Evolutionary conservation across 2,113 vertebrate genomes (phyloP).

Genomic region (Hypanus sabinus): DNA sequence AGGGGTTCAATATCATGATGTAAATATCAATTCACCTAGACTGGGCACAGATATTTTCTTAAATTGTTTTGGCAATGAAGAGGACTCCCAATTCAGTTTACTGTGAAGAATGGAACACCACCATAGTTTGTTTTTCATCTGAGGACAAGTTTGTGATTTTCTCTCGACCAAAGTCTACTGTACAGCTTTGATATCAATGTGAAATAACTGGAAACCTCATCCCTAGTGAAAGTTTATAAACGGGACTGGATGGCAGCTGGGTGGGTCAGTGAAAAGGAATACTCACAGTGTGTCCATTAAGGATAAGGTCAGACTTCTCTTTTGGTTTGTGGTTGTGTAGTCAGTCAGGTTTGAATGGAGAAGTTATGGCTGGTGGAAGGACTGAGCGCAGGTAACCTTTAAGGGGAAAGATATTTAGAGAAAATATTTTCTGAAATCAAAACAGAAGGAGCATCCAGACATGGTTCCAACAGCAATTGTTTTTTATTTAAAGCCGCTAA

Average conservation of each 20-base stretch:
- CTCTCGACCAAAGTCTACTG: not conserved
- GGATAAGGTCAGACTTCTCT: not conserved
- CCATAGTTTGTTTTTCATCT: not conserved
- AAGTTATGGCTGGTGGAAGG: too few relatives aligned
- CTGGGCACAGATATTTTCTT: too few relatives aligned
- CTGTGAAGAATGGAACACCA: not conserved
- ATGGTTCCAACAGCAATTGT: conserved; percentile 23
- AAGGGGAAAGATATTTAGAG: not conserved
- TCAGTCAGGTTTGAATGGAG: too few relatives aligned
- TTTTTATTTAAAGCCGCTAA: conserved; percentile 24
- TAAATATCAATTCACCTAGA: not conserved
- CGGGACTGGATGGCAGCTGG: not conserved
- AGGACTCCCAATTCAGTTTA: not conserved
- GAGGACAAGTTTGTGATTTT: not conserved
- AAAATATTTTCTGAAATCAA: not conserved
- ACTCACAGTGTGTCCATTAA: not conserved
- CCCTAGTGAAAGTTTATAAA: not conserved
- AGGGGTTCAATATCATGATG: not conserved
- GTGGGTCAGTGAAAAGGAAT: not conserved
- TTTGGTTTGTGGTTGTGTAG: not conserved
- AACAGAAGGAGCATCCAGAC: not conserved
- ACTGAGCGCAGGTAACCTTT: too few relatives aligned
- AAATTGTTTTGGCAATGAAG: not conserved
- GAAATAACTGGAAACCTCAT: not conserved
- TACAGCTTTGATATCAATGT: not conserved